phyloP scores from a whole-genome alignment of 1,140 invertebrate genomes.

The Drosophila carrolli region DNA sequence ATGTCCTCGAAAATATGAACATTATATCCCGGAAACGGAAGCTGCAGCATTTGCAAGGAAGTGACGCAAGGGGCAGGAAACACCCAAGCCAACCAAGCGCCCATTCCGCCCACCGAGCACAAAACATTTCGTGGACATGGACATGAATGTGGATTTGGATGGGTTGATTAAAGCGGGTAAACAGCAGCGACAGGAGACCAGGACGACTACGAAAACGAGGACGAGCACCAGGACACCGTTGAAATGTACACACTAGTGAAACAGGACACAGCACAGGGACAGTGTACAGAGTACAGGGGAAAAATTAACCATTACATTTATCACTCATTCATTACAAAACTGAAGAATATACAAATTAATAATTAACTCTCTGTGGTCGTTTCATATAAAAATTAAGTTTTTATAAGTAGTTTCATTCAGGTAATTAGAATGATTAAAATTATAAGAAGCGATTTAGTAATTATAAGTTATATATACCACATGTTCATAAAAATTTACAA shows the following conservation, averaged over 20 bases:
- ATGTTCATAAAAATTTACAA: too few relatives aligned
- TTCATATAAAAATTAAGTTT: too few relatives aligned
- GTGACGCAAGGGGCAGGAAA: slow-evolving; percentile 56
- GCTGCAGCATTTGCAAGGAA: slow-evolving; percentile 84
- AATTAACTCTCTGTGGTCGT: too few relatives aligned
- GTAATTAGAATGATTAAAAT: too few relatives aligned
- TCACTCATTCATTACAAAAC: neutral
- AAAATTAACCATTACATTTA: neutral
- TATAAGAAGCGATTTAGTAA: too few relatives aligned
- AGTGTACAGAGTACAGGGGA: neutral
- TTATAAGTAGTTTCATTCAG: too few relatives aligned
- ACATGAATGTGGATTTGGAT: slow-evolving; percentile 45
- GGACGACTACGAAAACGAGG: slow-evolving; percentile 31
- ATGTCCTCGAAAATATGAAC: slow-evolving; percentile 85
- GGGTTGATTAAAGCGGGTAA: slow-evolving; percentile 79
- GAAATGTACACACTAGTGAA: slow-evolving; percentile 59
- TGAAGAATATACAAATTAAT: too few relatives aligned
- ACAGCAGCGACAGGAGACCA: slow-evolving; percentile 57
- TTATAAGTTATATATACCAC: too few relatives aligned
- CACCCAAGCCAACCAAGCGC: slow-evolving; percentile 1
- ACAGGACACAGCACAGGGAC: slow-evolving; percentile 5
- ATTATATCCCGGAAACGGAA: slow-evolving; percentile 85
- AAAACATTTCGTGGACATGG: slow-evolving; percentile 51
- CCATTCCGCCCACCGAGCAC: slow-evolving; percentile 11
- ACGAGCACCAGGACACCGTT: slow-evolving; percentile 30